Percentiles rank a stretch among this genome's conserved stretches.
These are phyloP conservation scores for Setophaga coronata DNA, from an alignment of 2,113 vertebrate species.

Conservation along the genomic window DNA sequence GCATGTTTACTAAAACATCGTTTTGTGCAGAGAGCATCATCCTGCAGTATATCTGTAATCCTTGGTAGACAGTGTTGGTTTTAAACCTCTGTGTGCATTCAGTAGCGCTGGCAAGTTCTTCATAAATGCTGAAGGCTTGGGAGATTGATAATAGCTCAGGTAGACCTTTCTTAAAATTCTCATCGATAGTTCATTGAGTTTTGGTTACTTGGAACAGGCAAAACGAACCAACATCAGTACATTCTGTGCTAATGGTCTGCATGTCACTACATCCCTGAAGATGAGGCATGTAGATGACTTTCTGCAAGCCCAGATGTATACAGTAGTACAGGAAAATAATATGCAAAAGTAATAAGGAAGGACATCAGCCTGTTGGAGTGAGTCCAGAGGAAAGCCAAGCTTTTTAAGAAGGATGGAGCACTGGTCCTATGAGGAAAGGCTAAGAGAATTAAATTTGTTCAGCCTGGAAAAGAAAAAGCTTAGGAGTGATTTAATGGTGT, in stretches of 20 bases:
- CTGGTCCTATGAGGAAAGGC: not conserved
- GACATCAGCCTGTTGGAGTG: not conserved
- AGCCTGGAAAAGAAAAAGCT: not conserved
- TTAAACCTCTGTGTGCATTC: not conserved
- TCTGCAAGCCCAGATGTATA: not conserved
- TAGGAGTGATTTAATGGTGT: not conserved
- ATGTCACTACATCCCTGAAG: not conserved
- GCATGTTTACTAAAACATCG: not conserved
- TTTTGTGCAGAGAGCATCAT: not conserved
- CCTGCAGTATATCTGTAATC: not conserved
- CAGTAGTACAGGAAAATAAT: not conserved
- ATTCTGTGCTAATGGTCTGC: not conserved
- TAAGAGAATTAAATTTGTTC: not conserved
- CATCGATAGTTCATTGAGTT: not conserved
- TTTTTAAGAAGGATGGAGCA: not conserved
- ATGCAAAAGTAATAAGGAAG: not conserved
- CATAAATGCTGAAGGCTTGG: not conserved
- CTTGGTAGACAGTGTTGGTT: not conserved
- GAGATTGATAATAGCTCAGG: not conserved
- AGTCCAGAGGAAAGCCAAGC: not conserved
- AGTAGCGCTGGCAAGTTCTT: not conserved
- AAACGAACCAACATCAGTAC: not conserved
- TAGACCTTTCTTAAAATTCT: not conserved
- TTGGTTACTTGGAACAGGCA: not conserved
- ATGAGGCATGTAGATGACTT: not conserved